These are phyloP conservation scores for Hermetia illucens DNA, from an alignment of 1,140 invertebrate genomes.

Conservation along the genomic window DNA sequence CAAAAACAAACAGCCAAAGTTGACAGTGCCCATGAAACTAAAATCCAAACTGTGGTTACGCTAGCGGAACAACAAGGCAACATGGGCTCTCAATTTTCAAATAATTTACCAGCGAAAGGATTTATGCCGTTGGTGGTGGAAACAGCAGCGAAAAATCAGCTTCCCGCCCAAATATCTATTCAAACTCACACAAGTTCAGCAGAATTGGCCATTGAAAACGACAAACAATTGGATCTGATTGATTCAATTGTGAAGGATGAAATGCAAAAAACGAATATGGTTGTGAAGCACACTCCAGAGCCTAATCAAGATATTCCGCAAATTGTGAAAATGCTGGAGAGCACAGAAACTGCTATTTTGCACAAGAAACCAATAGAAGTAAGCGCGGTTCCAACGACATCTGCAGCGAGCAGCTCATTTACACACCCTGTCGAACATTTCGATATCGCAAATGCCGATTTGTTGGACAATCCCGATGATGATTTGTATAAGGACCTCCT, in stretches of 20 bases:
- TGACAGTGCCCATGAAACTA: no score
- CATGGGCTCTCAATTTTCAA: no score
- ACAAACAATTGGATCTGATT: conserved; percentile 29
- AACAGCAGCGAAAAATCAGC: conserved; percentile 23
- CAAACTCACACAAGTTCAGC: conserved; percentile 25
- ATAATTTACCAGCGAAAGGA: conserved; percentile 16
- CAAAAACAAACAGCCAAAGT: no score
- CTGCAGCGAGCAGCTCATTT: neutral
- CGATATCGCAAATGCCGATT: conserved; percentile 12
- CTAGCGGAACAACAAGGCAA: no score
- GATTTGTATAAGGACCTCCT: conserved; percentile 48
- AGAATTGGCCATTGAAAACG: conserved; percentile 23
- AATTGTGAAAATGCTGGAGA: conserved; percentile 28
- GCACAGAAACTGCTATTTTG: conserved; percentile 14
- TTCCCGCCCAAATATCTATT: conserved; percentile 25
- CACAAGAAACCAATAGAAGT: conserved; percentile 5
- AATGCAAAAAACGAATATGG: conserved; percentile 14
- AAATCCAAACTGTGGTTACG: no score
- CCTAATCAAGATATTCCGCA: conserved; percentile 23
- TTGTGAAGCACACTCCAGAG: conserved; percentile 9
- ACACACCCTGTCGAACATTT: conserved; percentile 10
- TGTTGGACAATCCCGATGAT: conserved; percentile 32
- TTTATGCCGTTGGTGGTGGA: conserved; percentile 25
- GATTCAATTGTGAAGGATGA: conserved; percentile 21
- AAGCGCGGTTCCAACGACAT: neutral